Evolutionary conservation across 1,140 invertebrate species (phyloP), one percentile per base, ranked within the genome.

Genomic region (Lethrus apterus): DNA sequence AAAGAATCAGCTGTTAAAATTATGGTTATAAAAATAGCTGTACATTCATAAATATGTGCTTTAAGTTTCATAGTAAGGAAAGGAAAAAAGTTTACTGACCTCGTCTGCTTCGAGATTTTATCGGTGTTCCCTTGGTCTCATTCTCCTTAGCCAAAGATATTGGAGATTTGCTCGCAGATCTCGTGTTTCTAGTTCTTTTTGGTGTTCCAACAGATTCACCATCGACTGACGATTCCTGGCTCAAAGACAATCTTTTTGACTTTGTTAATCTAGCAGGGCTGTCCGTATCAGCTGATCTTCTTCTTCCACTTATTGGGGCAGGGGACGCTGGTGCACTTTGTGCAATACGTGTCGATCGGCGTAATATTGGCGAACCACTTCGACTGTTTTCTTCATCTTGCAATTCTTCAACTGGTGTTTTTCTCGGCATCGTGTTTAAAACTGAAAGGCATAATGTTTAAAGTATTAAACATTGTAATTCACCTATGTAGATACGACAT

Each of bases 121-220:
- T 8, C 13, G 23, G 2, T 26, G 23, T 13, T n/a, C n/a, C n/a
- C 23, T 42, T 29, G 40, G 24, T 8, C 18, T 24, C 5, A 15
- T 3, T 26, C 3, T 26, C 24, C 14, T 15, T 42, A 1, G 24
- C 21, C 29, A 42, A 18, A 11, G 24, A 9, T 19, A 24, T 42
- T 2, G 40, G 40, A 15, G 40, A 42, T n/a, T 42, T 42, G 23
- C 40, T 42, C n/a, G 40, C 23, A 23, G 40, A 42, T 42, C 35
- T 18, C 7, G 35, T 38, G 10, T n/a, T 21, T 23, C 40, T 15
- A 29, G n/a, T 29, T 26, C 23, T 42, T 29, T 11, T 7, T 26
- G 23, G 23, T 7, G 23, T 23, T 4, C 14, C 35, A 5, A 3
- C 13, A 23, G 35, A 19, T 1, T 23, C 18, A 8, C 3, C 4